Conservation (phyloP, 2,113 vertebrate species). For the Scartelaos histophorus region DNA sequence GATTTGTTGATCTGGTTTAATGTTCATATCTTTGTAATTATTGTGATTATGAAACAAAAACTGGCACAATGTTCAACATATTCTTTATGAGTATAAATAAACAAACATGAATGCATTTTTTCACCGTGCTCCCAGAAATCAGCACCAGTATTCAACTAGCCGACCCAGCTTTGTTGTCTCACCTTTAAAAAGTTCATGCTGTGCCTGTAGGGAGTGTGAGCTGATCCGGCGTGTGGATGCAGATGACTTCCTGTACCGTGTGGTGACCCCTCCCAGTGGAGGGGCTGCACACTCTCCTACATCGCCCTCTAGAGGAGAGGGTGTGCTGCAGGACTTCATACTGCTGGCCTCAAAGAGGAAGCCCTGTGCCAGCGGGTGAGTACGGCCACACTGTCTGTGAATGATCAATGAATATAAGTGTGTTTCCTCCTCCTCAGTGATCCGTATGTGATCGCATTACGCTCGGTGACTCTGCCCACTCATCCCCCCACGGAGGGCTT, state of each 20-base stretch:
- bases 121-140: no score
- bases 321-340: constrained; percentile 86
- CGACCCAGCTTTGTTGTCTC: no score
- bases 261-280: constrained; percentile 78
- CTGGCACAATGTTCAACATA: no score
- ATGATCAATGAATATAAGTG: background rate
- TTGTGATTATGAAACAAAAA: no score
- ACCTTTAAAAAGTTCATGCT: background rate
- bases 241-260: constrained; percentile 87
- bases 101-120: no score
- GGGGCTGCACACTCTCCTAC: background rate
- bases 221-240: constrained; percentile 84
- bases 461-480: constrained; percentile 87
- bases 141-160: no score
- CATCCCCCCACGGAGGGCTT: constrained; percentile 62
- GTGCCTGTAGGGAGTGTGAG: constrained; percentile 77
- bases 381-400: background rate
- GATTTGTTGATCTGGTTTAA: no score
- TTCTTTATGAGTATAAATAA: no score
- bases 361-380: constrained; percentile 85
- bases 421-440: constrained; percentile 75
- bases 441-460: constrained; percentile 86
- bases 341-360: constrained; percentile 85
- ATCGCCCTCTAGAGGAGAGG: constrained; percentile 41
- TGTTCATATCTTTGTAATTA: no score